Evolutionary conservation across 2,888 invertebrate species (phyloP), one percentile per base, ranked within the genome.

Genomic region (Drosophila longiperda): DNA sequence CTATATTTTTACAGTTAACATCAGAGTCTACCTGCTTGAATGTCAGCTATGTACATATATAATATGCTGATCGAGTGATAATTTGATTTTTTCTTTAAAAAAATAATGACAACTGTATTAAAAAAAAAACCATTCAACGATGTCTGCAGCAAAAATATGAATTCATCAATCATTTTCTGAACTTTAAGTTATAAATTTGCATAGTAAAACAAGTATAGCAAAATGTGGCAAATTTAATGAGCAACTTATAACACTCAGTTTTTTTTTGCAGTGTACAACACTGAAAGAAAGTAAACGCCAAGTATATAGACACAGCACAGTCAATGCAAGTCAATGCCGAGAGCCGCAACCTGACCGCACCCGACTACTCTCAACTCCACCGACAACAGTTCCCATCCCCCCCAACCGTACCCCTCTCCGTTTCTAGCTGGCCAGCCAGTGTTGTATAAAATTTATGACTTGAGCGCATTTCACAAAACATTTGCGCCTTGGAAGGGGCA

Each of bases 391-490:
- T 5, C 26, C 26, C 26, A 5, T 26, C 26, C 26, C 26, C 26
- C 26, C 26, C 5, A 0, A 26, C 26, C 26, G 0, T 29, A 1
- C 29, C 32, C 48, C 20, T 7, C 12, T 48, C 26, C 29, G 64
- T 55, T 45, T 49, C 45, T 50, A 58, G 48, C 52, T 55, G 58
- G 60, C 76, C 55, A 73, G 75, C 67, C 68, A 68, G 70, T 78
- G 73, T 82, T 78, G 75, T 86, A 74, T 80, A 82, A 80, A 88
- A 87, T 87, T 87, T 87, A 87, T 88, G 87, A 87, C 88, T 87
- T 75, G 74, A 86, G 87, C 87, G 81, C 88, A 87, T 88, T 88
- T 87, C 82, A 72, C 87, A 84, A 87, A 88, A 84, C 88, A 87
- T 87, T 87, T 88, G 80, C 84, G 84, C 87, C 82, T 87, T 70